Base-by-base conservation (phyloP, 2,797 vertebrate species). In the Pitangus sulphuratus region DNA sequence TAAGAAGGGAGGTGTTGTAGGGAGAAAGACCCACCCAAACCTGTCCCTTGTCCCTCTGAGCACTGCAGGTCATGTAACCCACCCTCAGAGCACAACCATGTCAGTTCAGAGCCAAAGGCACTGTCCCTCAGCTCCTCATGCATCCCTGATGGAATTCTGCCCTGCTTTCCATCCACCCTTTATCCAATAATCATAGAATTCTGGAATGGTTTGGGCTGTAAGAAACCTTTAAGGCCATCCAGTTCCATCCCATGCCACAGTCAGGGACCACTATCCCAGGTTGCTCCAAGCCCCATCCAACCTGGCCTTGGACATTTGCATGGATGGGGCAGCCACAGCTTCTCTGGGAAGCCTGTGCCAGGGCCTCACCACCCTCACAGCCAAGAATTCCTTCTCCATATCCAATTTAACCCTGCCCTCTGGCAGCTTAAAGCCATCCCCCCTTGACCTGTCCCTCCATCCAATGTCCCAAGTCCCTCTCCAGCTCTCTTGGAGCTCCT, bases 161-260 rank as follows among this genome's bases (percentile, higher is more conserved):
- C 21, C 57, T 15, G 33, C 40, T 84, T 54, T 48, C 31, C 35
- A 18, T n/a, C 50, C 53, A 54, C 3, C 19, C 19, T 54, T 56
- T 56, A 33, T n/a, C 53, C 53, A 56, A 15, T 51, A 9, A 5
- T 1, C 53, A 15, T 12, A 22, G 24, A 51, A 39, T 25, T 30
- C 24, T 5, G 15, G 24, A 3, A 3, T 21, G 44, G 18, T 13
- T 4, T 39, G 60, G 11, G 15, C 4, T 17, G n/a, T 35, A 19
- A 71, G 3, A 26, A n/a, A 33, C 19, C 22, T 0, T 0, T 39
- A 16, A 39, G 1, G 7, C 3, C 42, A 1, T 20, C 1, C 6
- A 12, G 31, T 37, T 7, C 9, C 42, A 44, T 12, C 2, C 50
- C 45, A 42, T 9, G 58, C 66, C 66, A 17, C 28, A 37, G 31